These are phyloP conservation scores for Drosophila guanche DNA, from an alignment of 1,140 invertebrate species.

Conservation along the genomic window DNA sequence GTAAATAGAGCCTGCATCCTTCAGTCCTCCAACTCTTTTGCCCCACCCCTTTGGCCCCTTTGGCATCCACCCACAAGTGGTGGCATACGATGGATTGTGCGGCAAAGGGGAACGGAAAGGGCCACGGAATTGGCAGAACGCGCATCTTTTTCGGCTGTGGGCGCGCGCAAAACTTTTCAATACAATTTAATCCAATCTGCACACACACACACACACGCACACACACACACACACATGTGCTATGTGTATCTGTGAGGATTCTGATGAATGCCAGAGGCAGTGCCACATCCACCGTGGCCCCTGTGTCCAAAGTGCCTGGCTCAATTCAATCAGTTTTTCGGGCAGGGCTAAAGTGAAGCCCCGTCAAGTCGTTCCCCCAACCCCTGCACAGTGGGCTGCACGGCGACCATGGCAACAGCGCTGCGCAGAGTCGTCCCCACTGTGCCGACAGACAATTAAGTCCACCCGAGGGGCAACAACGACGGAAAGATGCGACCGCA, in stretches of 20 bases:
- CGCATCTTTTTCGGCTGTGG: constrained; percentile 29
- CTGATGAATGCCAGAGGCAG: constrained; percentile 11
- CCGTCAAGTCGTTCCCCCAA: neutral
- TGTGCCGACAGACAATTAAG: constrained; percentile 55
- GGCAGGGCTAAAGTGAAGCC: constrained; percentile 16
- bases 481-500: constrained; percentile 29
- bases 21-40: constrained; percentile 10
- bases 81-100: too few species aligned
- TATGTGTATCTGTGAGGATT: constrained; percentile 5
- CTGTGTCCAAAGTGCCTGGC: constrained; percentile 35
- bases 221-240: neutral
- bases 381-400: constrained; percentile 11
- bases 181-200: constrained; percentile 68
- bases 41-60: neutral
- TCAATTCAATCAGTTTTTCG: constrained; percentile 42
- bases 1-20: constrained; percentile 81
- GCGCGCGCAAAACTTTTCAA: constrained; percentile 64
- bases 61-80: neutral
- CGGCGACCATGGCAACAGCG: too few species aligned
- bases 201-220: constrained; percentile 7
- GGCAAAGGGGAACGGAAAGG: neutral
- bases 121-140: neutral
- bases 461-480: constrained; percentile 45
- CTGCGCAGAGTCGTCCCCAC: constrained; percentile 13
- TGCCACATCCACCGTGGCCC: neutral